Percentiles rank a stretch among this genome's conserved stretches.
These are phyloP conservation scores for Hippotragus niger DNA, from an alignment of 2,113 vertebrate species.

Conservation along the genomic window DNA sequence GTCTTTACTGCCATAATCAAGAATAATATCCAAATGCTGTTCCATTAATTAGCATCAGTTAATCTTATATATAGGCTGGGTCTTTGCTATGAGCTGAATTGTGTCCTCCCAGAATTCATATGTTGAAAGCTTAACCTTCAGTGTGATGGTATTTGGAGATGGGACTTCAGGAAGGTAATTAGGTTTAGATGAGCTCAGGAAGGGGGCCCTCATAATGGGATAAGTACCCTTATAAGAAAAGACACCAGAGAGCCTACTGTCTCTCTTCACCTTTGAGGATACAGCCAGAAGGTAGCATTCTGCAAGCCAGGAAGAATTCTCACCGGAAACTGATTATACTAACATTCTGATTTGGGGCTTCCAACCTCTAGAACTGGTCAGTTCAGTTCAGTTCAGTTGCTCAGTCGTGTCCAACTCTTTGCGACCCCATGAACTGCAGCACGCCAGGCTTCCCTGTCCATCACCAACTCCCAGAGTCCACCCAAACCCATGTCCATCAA, in stretches of 20 bases:
- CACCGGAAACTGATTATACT: background rate
- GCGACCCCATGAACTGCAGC: too few relatives aligned
- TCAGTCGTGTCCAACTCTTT: too few relatives aligned
- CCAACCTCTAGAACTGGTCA: background rate
- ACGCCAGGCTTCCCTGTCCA: too few relatives aligned
- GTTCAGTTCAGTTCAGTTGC: too few relatives aligned
- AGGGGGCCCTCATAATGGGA: background rate
- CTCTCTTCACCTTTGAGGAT: background rate
- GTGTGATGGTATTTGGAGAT: background rate
- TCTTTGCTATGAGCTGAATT: background rate
- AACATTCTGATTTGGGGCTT: background rate
- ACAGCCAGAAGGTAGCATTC: background rate
- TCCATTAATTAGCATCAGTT: background rate
- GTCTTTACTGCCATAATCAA: slow-evolving; percentile 19
- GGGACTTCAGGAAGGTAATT: background rate
- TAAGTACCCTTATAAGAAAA: background rate
- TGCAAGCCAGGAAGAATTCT: background rate
- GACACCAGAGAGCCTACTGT: background rate
- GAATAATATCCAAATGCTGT: background rate
- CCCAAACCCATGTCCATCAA: too few relatives aligned
- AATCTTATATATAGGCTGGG: background rate
- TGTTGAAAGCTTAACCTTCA: background rate
- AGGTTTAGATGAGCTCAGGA: background rate
- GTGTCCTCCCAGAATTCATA: background rate
- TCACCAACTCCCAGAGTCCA: too few relatives aligned